Evolutionary conservation across 2,113 vertebrate genomes (phyloP).

Genomic region (Phylloscopus trochilus): DNA sequence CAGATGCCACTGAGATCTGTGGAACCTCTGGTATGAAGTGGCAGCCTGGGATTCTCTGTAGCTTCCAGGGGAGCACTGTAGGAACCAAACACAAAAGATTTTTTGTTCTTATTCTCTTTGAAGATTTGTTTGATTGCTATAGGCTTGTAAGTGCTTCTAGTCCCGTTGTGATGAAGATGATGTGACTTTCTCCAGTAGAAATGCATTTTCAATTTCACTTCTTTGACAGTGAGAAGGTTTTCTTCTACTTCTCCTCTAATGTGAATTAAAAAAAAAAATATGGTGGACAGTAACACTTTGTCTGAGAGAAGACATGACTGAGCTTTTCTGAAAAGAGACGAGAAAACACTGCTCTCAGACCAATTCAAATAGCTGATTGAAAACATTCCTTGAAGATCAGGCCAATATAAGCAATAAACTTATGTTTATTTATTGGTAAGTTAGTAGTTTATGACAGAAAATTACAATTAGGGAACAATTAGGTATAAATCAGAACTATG

Average conservation of each 20-base stretch:
- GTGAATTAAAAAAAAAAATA: neutral
- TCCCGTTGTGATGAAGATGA: neutral
- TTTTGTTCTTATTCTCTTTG: neutral
- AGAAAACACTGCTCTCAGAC: neutral
- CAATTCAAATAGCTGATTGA: neutral
- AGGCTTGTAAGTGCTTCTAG: neutral
- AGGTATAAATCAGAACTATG: neutral
- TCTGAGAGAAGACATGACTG: neutral
- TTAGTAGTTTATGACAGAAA: neutral
- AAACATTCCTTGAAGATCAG: neutral
- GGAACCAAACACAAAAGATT: neutral
- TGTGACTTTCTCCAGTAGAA: neutral
- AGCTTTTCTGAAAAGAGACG: neutral
- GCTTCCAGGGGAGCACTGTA: neutral
- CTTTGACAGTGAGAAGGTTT: neutral
- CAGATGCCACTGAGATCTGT: neutral
- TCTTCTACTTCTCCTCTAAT: neutral
- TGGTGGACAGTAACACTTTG: neutral
- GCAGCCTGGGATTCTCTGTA: neutral
- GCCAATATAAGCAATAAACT: neutral
- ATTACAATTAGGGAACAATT: neutral
- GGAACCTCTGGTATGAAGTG: neutral
- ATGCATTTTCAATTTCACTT: neutral
- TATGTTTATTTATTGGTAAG: neutral
- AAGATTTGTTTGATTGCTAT: neutral